A percentile compares a stretch with the other conserved stretches of the same genome.
Conservation (phyloP, 2,113 vertebrate species). For the Tichodroma muraria region DNA sequence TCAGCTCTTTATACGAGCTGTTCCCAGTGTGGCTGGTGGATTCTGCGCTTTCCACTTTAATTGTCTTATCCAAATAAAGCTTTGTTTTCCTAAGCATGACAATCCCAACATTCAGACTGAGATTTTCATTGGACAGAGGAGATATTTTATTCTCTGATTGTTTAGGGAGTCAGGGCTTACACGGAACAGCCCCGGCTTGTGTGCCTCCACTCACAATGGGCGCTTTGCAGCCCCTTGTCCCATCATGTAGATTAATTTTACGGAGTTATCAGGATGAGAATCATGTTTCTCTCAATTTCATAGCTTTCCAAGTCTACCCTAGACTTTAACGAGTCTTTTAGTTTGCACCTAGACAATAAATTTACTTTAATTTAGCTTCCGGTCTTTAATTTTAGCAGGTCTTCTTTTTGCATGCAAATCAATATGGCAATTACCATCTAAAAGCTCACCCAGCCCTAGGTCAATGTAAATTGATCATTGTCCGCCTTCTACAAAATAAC, state of each 20-base stretch:
- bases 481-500: slow-evolving; percentile 84
- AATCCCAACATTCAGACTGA: slow-evolving; percentile 50
- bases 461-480: slow-evolving; percentile 89
- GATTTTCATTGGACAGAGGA: slow-evolving; percentile 48
- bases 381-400: slow-evolving; percentile 82
- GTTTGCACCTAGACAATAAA: slow-evolving; percentile 80
- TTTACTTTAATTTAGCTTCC: slow-evolving; percentile 81
- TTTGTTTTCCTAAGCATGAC: slow-evolving; percentile 54
- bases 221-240: background rate
- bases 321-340: slow-evolving; percentile 59
- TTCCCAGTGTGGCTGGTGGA: slow-evolving; percentile 50
- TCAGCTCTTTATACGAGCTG: slow-evolving; percentile 7
- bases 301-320: slow-evolving; percentile 23
- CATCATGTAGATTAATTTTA: background rate
- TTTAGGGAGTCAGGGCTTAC: slow-evolving; percentile 34
- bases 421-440: slow-evolving; percentile 87
- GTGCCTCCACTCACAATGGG: slow-evolving; percentile 6
- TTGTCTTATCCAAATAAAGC: slow-evolving; percentile 66
- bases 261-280: background rate
- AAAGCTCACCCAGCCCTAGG: slow-evolving; percentile 82
- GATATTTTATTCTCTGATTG: slow-evolving; percentile 55
- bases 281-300: slow-evolving; percentile 15
- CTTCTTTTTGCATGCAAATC: slow-evolving; percentile 83
- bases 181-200: background rate
- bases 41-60: slow-evolving; percentile 42